Base-by-base conservation (phyloP, 2,113 vertebrate genomes). In the Ailurus styani region DNA sequence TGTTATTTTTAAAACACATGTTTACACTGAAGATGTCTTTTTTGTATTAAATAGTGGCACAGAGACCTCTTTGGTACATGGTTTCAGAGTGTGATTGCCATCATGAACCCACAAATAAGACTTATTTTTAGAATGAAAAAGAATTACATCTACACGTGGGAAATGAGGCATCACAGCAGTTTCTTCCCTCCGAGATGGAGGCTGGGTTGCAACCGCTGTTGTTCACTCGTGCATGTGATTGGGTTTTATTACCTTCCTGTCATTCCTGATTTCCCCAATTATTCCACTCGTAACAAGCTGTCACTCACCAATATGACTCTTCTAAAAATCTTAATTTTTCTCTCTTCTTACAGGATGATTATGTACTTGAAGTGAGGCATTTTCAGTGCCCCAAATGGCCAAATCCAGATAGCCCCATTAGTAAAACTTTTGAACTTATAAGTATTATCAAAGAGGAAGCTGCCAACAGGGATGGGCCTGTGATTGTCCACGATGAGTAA, bases 381-480 rank as follows among this genome's bases (percentile, higher is more conserved):
- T 99, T 99, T 98, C 99, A 99, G 52, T 98, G 99, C 94, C 99
- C 99, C 73, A 99, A 98, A 96, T 99, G 99, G 99, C 99, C 99
- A 72, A 99, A 99, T 98, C 99, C 99, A 14, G 99, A 99, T 98
- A 99, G 99, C 91, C 99, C 99, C 72, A 99, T 99, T 96, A 99
- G 99, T 97, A 99, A 99, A 98, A 99, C 99, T 52, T 99, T 99
- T 95, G 99, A 99, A 98, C 98, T 99, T 83, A 98, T 99, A 96
- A 99, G 98, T 96, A 97, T 99, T 95, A 99, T 99, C 96, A 99
- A 99, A 98, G 99, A 99, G 93, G 99, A 99, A 96, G 98, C 98
- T 45, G 87, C 97, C 54, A 98, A 68, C 88, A 99, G 99, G 96
- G 99, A 99, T 64, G 99, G 99, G 3, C 99, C 99, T 23, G 98